Percentiles rank a stretch among this genome's conserved stretches.
These are phyloP conservation scores for Ambastaia sidthimunki DNA, from an alignment of 2,797 vertebrate genomes.

Conservation along the genomic window DNA sequence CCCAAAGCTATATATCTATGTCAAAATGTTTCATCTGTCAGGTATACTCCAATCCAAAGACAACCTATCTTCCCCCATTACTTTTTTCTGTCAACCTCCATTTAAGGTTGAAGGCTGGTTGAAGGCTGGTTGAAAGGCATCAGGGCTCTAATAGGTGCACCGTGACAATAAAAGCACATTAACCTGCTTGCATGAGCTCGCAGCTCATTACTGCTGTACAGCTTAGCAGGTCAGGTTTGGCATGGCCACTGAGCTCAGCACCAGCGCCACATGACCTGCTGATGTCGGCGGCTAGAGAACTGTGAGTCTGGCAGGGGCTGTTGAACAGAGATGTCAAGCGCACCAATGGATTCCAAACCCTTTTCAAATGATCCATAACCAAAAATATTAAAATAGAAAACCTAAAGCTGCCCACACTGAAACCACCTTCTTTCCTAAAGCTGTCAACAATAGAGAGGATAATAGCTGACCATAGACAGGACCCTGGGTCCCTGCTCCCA, in stretches of 20 bases:
- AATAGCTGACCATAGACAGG: slow-evolving; percentile 79
- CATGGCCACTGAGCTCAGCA: slow-evolving; percentile 50
- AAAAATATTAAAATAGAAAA: slow-evolving; percentile 67
- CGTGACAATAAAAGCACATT: slow-evolving; percentile 79
- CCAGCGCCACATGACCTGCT: slow-evolving; percentile 64
- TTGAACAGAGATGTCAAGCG: slow-evolving; percentile 82
- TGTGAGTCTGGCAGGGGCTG: slow-evolving; percentile 65
- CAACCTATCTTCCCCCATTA: slow-evolving; percentile 72
- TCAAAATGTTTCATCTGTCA: slow-evolving; percentile 81
- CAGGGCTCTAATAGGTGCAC: slow-evolving; percentile 83
- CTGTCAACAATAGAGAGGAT: slow-evolving; percentile 73
- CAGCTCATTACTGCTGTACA: slow-evolving; percentile 72
- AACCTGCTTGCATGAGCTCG: slow-evolving; percentile 74
- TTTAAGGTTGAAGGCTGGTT: slow-evolving; percentile 16
- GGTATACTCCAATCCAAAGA: slow-evolving; percentile 75
- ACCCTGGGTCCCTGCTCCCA: slow-evolving; percentile 69
- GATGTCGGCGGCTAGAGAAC: slow-evolving; percentile 58
- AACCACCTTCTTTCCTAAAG: slow-evolving; percentile 47
- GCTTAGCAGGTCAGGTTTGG: slow-evolving; percentile 66
- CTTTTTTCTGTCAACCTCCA: slow-evolving; percentile 50
- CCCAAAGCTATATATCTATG: slow-evolving; percentile 79
- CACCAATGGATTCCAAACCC: slow-evolving; percentile 69
- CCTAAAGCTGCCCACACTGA: slow-evolving; percentile 65
- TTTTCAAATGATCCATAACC: slow-evolving; percentile 64
- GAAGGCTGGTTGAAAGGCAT: slow-evolving; percentile 67